phyloP scores from a whole-genome alignment of 2,113 vertebrate genomes.

The Colaptes auratus region DNA sequence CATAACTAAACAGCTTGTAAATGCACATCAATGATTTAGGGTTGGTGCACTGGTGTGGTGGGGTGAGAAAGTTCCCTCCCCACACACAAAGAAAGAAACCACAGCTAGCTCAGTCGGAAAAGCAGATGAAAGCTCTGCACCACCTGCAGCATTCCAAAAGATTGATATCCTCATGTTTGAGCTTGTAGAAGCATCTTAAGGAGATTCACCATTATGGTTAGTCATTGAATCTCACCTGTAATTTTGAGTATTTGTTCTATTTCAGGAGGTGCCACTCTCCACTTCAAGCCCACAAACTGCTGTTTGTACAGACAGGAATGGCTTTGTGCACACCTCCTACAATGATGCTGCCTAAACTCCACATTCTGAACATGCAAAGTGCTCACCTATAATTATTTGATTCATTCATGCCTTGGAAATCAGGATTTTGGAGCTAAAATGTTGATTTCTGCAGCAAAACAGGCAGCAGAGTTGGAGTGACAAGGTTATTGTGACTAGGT shows the following conservation, averaged over 20 bases:
- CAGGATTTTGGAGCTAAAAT: background rate
- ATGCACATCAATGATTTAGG: background rate
- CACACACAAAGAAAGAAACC: too few species aligned
- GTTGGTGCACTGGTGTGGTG: background rate
- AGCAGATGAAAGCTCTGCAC: too few species aligned
- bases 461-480: background rate
- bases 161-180: background rate
- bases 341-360: background rate
- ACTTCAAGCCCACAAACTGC: background rate
- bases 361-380: background rate
- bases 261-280: background rate
- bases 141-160: background rate
- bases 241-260: background rate
- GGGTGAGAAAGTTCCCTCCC: too few species aligned
- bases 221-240: background rate
- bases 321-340: too few species aligned
- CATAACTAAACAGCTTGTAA: background rate
- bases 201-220: background rate
- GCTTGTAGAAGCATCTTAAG: background rate
- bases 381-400: background rate
- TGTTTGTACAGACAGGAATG: accelerated
- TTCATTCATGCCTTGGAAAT: background rate
- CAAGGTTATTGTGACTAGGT: background rate
- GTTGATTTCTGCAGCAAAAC: background rate
- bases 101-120: too few species aligned